Evolutionary conservation across 2,797 vertebrate genomes (phyloP).

Genomic region (Takifugu rubripes): DNA sequence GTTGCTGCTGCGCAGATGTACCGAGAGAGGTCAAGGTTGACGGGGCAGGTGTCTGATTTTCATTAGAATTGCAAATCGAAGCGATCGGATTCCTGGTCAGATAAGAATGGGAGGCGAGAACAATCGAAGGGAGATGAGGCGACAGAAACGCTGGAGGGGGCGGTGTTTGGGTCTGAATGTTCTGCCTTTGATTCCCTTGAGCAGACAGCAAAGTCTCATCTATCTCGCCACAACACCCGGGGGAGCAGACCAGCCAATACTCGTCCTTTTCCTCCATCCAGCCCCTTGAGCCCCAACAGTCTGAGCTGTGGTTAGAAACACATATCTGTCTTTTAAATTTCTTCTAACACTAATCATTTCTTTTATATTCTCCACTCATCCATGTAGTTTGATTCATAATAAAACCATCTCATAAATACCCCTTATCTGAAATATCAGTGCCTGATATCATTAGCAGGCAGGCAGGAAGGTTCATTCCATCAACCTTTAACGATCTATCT

Average conservation of each 20-base stretch:
- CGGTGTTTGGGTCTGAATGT: constrained; percentile 49
- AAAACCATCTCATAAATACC: no score
- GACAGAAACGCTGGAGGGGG: constrained; percentile 27
- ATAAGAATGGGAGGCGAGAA: constrained; percentile 71
- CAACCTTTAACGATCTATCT: constrained; percentile 18
- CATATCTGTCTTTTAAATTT: constrained; percentile 1
- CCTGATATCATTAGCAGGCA: constrained; percentile 15
- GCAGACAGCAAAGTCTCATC: constrained; percentile 44
- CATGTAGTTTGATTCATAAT: no score
- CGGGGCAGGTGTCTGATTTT: constrained; percentile 90
- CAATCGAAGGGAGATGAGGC: constrained; percentile 32
- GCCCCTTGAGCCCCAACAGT: constrained; percentile 16
- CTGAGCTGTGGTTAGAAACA: background rate
- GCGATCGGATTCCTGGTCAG: constrained; percentile 80
- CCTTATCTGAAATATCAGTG: background rate
- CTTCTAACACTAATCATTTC: background rate
- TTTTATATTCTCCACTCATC: constrained; percentile 3
- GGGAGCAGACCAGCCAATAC: constrained; percentile 38
- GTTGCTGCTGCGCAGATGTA: constrained; percentile 59
- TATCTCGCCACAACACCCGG: constrained; percentile 37
- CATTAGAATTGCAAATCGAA: constrained; percentile 93
- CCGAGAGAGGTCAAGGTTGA: constrained; percentile 79
- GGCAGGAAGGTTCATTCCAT: constrained; percentile 13
- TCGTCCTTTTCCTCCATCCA: constrained; percentile 20
- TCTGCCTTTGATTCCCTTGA: constrained; percentile 45